A percentile compares a stretch with the other conserved stretches of the same genome.
Conservation (phyloP, 1,140 invertebrate genomes). For the Monomorium pharaonis region DNA sequence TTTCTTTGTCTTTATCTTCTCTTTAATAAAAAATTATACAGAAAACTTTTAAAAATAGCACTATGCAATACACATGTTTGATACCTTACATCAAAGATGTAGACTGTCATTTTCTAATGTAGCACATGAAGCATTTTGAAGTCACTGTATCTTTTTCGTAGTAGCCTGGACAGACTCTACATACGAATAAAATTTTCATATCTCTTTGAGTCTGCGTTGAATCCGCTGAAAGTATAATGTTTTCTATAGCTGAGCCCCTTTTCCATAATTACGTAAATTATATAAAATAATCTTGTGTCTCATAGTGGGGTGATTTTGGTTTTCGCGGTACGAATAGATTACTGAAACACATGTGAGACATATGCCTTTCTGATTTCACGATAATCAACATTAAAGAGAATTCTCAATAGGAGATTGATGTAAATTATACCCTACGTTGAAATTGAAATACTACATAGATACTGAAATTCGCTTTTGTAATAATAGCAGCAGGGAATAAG, state of each 20-base stretch:
- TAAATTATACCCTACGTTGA: background rate
- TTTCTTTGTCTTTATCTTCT: no score
- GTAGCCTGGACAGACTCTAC: background rate
- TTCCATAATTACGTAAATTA: background rate
- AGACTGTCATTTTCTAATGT: no score
- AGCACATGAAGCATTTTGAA: background rate
- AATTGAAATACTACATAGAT: background rate
- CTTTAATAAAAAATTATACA: no score
- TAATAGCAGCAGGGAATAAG: background rate
- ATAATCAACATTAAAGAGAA: constrained; percentile 11
- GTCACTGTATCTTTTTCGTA: background rate
- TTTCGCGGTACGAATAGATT: no score
- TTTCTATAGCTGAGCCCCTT: background rate
- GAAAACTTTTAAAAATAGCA: no score
- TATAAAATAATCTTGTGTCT: background rate
- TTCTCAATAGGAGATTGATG: background rate
- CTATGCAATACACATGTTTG: background rate
- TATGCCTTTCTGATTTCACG: background rate
- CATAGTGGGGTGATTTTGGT: no score
- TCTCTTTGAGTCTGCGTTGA: background rate
- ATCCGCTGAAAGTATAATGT: background rate
- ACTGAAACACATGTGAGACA: no score
- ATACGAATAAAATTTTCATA: background rate
- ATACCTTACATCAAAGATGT: background rate
- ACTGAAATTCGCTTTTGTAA: background rate